Percentiles rank a stretch among this genome's conserved stretches.
phyloP scores from a whole-genome alignment of 2,113 vertebrate genomes.

The Setophaga kirtlandii region DNA sequence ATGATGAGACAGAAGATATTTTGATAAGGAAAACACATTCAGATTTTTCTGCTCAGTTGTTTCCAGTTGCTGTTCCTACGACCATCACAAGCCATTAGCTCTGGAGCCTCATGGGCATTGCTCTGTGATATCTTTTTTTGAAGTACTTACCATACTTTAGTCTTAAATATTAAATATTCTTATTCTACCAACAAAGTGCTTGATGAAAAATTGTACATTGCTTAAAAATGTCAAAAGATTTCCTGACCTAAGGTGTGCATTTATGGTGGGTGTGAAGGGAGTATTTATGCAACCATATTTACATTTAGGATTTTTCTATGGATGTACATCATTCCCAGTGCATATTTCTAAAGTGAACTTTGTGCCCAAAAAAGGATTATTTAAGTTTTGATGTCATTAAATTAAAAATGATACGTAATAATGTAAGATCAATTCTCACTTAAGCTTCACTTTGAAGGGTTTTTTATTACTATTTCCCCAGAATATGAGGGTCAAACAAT shows the following conservation, averaged over 20 bases:
- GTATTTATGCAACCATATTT: not conserved
- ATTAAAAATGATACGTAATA: not conserved
- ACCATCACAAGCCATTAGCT: not conserved
- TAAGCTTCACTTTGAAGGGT: not conserved
- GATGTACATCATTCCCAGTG: accelerated
- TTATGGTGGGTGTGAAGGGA: not conserved
- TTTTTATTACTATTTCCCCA: not conserved
- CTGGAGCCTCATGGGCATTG: not conserved
- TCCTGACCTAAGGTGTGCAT: not conserved
- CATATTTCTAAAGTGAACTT: not conserved
- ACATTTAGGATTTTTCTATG: not conserved
- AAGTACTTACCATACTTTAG: not conserved
- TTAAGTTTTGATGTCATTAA: not conserved
- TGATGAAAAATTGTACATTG: not conserved
- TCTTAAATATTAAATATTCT: not conserved
- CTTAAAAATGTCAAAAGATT: not conserved
- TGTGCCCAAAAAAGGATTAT: not conserved
- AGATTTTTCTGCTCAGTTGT: not conserved
- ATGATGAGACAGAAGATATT: not conserved
- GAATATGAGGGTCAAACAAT: not conserved
- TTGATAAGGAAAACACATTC: not conserved
- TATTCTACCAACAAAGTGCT: not conserved
- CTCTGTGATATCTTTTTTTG: not conserved
- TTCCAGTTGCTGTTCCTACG: not conserved
- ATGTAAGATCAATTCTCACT: not conserved